These are phyloP conservation scores for Zalophus californianus DNA, from an alignment of 2,797 vertebrate species.

Conservation along the genomic window DNA sequence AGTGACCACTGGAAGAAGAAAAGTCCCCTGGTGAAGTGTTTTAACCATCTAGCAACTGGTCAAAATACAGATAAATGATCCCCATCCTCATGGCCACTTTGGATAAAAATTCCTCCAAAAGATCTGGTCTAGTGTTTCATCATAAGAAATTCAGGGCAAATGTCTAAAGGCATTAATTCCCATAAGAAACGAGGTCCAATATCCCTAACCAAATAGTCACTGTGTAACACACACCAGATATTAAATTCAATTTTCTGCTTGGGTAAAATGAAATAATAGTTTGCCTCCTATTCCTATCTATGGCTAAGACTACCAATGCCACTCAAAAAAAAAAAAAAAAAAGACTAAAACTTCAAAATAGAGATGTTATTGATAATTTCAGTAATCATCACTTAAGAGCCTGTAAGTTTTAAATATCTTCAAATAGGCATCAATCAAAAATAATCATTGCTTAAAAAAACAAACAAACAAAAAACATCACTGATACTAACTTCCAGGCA, in stretches of 20 bases:
- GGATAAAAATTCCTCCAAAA: conserved; percentile 8
- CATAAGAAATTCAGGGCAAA: conserved; percentile 57
- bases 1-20: background rate
- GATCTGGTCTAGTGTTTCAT: background rate
- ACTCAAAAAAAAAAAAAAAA: conserved; percentile 57
- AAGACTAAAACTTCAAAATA: conserved; percentile 67
- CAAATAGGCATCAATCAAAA: background rate
- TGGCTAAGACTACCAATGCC: conserved; percentile 50
- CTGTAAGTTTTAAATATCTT: background rate
- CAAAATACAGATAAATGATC: background rate
- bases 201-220: conserved; percentile 76
- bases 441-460: background rate
- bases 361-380: conserved; percentile 50
- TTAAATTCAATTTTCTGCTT: conserved; percentile 81
- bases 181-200: conserved; percentile 70
- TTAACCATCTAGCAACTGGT: background rate
- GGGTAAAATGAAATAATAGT: conserved; percentile 72
- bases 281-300: conserved; percentile 60
- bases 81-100: background rate
- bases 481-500: background rate
- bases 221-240: conserved; percentile 72
- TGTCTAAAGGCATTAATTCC: conserved; percentile 69
- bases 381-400: conserved; percentile 26
- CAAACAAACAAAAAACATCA: background rate
- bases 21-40: background rate